These are phyloP conservation scores for Macrosoma leucophasiata DNA, from an alignment of 2,888 invertebrate genomes.

Conservation along the genomic window DNA sequence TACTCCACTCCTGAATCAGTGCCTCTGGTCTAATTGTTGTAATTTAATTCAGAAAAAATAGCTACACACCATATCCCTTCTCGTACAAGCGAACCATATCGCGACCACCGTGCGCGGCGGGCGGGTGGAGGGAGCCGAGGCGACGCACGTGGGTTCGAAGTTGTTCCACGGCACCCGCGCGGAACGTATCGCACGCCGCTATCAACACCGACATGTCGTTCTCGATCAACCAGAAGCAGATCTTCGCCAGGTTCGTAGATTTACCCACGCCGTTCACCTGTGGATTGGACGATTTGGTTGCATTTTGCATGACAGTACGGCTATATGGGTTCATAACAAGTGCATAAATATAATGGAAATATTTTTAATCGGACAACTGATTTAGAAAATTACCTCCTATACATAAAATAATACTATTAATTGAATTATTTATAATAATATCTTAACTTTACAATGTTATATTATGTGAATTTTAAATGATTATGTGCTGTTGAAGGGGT, in stretches of 20 bases:
- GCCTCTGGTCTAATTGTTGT: neutral
- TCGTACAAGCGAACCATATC: slow-evolving; percentile 97
- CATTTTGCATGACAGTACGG: neutral
- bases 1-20: no score
- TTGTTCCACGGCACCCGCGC: slow-evolving; percentile 99
- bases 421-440: no score
- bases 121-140: slow-evolving; percentile 94
- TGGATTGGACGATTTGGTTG: neutral
- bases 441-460: no score
- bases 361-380: no score
- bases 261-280: slow-evolving; percentile 97
- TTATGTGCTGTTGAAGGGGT: no score
- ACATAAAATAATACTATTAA: no score
- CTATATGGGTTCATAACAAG: no score
- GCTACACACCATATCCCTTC: slow-evolving; percentile 88
- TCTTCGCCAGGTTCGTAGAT: slow-evolving; percentile 98
- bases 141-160: slow-evolving; percentile 95
- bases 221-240: slow-evolving; percentile 99
- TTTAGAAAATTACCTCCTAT: no score
- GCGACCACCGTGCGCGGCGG: slow-evolving; percentile 79
- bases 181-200: slow-evolving; percentile 99
- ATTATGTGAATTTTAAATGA: no score
- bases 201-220: slow-evolving; percentile 97
- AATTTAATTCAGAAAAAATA: neutral
- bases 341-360: no score